phyloP scores from a whole-genome alignment of 2,888 invertebrate species.

The Troilus luridus region DNA sequence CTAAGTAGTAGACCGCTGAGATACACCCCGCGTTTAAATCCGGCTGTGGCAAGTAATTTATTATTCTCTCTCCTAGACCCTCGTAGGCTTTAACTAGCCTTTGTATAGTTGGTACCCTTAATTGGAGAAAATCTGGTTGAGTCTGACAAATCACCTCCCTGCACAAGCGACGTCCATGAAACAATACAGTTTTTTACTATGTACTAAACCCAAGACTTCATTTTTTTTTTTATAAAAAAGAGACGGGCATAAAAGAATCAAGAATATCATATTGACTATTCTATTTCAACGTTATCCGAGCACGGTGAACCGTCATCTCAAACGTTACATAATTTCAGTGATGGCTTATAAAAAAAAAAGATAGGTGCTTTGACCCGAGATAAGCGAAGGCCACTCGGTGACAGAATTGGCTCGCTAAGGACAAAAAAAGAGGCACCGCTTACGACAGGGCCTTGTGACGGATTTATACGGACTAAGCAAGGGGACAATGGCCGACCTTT shows the following conservation, averaged over 20 bases:
- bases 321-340: slow-evolving; percentile 5
- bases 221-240: too few species aligned
- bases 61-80: too few species aligned
- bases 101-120: too few species aligned
- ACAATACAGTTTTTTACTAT: too few species aligned
- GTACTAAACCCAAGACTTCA: too few species aligned
- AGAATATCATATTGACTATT: neutral
- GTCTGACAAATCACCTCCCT: too few species aligned
- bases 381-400: slow-evolving; percentile 43
- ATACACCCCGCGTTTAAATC: too few species aligned
- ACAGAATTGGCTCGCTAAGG: slow-evolving; percentile 25
- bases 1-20: too few species aligned
- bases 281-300: neutral
- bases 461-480: slow-evolving; percentile 46
- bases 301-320: neutral
- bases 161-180: too few species aligned
- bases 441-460: slow-evolving; percentile 47
- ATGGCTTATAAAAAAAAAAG: neutral
- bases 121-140: too few species aligned
- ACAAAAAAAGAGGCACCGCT: slow-evolving; percentile 46
- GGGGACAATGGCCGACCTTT: slow-evolving; percentile 46
- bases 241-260: neutral
- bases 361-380: slow-evolving; percentile 42
- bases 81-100: too few species aligned
- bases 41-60: too few species aligned